phyloP scores from a whole-genome alignment of 2,113 vertebrate genomes.

The Tachycineta bicolor region DNA sequence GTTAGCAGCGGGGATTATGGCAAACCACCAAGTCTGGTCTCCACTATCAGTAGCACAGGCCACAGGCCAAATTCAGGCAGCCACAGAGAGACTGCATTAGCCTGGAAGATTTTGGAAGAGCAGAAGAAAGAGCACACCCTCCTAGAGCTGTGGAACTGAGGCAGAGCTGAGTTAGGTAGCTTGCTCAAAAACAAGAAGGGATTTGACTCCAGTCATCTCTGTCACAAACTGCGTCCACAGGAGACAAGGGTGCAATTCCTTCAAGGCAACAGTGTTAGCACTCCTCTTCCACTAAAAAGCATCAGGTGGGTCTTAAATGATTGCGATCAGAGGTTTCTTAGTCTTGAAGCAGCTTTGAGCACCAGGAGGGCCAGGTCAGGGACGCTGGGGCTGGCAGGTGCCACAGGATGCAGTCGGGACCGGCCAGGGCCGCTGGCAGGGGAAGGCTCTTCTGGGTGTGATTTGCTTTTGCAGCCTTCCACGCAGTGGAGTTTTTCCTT shows the following conservation, averaged over 20 bases:
- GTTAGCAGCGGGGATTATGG: background rate
- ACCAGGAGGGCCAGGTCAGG: background rate
- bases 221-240: fast-evolving
- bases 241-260: background rate
- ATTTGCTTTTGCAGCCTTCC: slow-evolving; percentile 34
- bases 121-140: background rate
- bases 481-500: slow-evolving; percentile 29
- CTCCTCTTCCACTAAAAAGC: background rate
- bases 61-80: background rate
- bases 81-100: background rate
- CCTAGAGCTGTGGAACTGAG: background rate
- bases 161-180: fast-evolving
- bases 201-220: background rate
- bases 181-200: background rate
- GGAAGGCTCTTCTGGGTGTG: background rate
- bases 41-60: background rate
- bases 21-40: background rate
- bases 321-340: background rate
- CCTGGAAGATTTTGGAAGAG: background rate
- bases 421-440: background rate
- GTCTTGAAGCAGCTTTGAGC: fast-evolving
- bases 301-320: background rate
- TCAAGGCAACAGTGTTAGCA: background rate
- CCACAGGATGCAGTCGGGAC: background rate
- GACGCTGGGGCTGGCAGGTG: background rate